Evolutionary conservation across 1,140 invertebrate species (phyloP).

Genomic region (Condylostylus longicornis): DNA sequence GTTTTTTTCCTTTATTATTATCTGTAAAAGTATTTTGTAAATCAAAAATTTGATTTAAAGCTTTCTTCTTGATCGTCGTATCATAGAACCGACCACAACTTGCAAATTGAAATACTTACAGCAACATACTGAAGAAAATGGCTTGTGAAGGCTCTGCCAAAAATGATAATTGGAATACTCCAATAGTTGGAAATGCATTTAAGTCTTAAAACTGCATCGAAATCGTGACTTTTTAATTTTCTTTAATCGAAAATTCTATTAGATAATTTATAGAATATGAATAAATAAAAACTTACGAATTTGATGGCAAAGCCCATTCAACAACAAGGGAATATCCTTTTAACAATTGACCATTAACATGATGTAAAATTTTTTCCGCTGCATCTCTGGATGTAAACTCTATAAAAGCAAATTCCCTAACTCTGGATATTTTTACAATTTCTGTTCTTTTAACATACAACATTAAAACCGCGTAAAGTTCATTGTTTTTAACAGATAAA

Average conservation of each 20-base stretch:
- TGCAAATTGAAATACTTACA: slow-evolving; percentile 4
- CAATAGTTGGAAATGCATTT: slow-evolving; percentile 13
- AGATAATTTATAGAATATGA: neutral
- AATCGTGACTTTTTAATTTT: slow-evolving; percentile 9
- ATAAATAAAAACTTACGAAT: slow-evolving; percentile 5
- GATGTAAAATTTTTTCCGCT: slow-evolving; percentile 7
- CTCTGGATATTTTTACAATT: slow-evolving; percentile 8
- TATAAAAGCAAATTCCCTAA: slow-evolving; percentile 8
- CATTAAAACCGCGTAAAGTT: slow-evolving; percentile 6
- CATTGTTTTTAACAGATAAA: slow-evolving; percentile 5
- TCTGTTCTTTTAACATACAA: slow-evolving; percentile 4
- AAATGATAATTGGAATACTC: slow-evolving; percentile 11
- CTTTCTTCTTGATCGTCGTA: neutral
- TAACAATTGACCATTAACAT: slow-evolving; percentile 6
- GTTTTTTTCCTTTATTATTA: neutral
- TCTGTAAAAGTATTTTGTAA: no score
- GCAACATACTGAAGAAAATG: slow-evolving; percentile 7
- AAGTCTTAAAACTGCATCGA: slow-evolving; percentile 9
- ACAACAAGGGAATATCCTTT: slow-evolving; percentile 4
- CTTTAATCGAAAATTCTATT: slow-evolving; percentile 3
- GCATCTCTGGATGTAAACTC: slow-evolving; percentile 9
- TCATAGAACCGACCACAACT: neutral
- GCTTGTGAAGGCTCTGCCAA: slow-evolving; percentile 7
- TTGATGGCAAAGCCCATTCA: slow-evolving; percentile 11
- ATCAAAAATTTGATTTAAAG: no score